Percentiles rank a stretch among this genome's conserved stretches.
These are phyloP conservation scores for Sebastes vulpes DNA, from an alignment of 2,797 vertebrate genomes.

Conservation along the genomic window DNA sequence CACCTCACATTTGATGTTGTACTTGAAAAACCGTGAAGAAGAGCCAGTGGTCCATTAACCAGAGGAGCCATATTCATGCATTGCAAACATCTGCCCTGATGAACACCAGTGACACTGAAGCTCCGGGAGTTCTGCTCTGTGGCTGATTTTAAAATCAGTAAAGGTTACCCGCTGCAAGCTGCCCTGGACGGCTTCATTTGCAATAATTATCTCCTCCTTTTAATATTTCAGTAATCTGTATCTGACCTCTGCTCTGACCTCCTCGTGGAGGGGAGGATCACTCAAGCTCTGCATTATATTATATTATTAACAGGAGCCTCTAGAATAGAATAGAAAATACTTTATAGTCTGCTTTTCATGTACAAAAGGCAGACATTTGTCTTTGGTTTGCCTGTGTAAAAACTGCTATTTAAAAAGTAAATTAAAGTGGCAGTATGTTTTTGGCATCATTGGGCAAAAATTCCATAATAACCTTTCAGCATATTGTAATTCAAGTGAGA, in stretches of 20 bases:
- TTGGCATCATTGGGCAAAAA: too few species aligned
- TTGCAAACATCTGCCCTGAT: neutral
- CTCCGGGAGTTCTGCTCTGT: neutral
- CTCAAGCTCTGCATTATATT: constrained; percentile 17
- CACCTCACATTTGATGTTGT: neutral
- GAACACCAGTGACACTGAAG: neutral
- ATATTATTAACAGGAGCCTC: constrained; percentile 3
- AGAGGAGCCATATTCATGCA: neutral
- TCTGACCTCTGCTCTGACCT: constrained; percentile 17
- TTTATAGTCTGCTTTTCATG: too few species aligned
- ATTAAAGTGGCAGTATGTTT: too few species aligned
- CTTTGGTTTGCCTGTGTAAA: rapidly evolving
- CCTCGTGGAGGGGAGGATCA: constrained; percentile 11
- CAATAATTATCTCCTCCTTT: neutral
- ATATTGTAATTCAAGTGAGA: too few species aligned
- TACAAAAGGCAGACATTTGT: too few species aligned
- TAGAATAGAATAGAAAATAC: too few species aligned
- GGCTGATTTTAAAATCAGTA: constrained; percentile 5
- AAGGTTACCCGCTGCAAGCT: neutral
- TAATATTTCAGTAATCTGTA: constrained; percentile 25
- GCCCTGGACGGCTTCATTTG: constrained; percentile 4
- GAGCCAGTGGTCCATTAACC: neutral
- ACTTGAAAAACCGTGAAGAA: neutral
- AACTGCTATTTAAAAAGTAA: too few species aligned
- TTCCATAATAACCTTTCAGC: too few species aligned